Percentiles rank a stretch among this genome's conserved stretches.
Conservation (phyloP, 2,888 invertebrate species). For the Pilophorus perplexus region DNA sequence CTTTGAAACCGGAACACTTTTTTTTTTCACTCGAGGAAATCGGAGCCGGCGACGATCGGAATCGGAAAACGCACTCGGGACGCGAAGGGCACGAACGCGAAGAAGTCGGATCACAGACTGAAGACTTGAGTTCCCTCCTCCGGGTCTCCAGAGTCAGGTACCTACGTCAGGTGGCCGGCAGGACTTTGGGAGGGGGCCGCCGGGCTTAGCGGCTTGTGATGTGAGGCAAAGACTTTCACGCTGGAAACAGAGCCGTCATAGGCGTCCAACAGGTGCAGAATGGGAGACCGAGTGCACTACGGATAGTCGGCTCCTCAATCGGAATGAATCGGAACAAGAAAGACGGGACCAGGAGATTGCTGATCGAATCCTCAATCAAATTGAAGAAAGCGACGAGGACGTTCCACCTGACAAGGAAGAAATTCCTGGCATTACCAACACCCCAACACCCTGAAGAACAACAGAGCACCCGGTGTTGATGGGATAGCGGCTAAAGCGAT, state of each 20-base stretch:
- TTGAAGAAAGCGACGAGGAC: too few species aligned
- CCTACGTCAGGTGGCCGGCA: constrained; percentile 29
- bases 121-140: constrained; percentile 24
- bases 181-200: constrained; percentile 13
- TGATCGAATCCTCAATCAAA: too few species aligned
- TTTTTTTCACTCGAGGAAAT: background rate
- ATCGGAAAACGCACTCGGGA: constrained; percentile 3
- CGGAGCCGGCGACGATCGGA: constrained; percentile 2
- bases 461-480: too few species aligned
- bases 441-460: too few species aligned
- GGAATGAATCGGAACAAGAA: too few species aligned
- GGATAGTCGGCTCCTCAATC: too few species aligned
- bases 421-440: too few species aligned
- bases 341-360: too few species aligned
- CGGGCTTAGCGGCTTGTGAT: background rate
- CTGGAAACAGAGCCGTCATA: too few species aligned
- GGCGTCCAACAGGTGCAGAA: background rate
- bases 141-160: constrained; percentile 28
- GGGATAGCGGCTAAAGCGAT: too few species aligned
- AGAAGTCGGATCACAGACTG: constrained; percentile 34
- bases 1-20: constrained; percentile 17
- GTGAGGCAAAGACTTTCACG: too few species aligned
- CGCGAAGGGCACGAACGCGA: background rate
- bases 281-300: background rate
- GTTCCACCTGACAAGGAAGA: too few species aligned